Evolutionary conservation across 2,113 vertebrate species (phyloP), one percentile per base, ranked within the genome.

Genomic region (Paratilapia polleni): DNA sequence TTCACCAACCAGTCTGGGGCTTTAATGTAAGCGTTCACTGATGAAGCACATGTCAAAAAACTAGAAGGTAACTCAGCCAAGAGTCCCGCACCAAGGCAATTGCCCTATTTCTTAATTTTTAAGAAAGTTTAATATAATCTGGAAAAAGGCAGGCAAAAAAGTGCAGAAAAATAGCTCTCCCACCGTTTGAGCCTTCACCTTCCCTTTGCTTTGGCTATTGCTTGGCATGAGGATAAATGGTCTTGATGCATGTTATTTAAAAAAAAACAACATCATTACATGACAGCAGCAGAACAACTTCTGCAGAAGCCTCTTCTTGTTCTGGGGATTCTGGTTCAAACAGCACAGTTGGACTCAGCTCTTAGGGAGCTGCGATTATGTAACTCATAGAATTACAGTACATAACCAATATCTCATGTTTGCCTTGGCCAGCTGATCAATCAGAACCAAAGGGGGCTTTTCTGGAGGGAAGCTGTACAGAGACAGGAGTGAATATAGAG

Each of bases 1-100:
- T 12, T 43, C 3, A 12, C 41, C 41, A 43, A 15, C 43, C 43
- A 47, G 6, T 34, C 34, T 34, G 4, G 6, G 3, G 6, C 34
- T 3, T 6, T 6, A 34, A 34, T 34, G 34, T 34, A 34, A 6
- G 47, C 15, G 17, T 49, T 49, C 41, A 19, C 64, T 0, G 0
- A 47, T 68, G 38, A 20, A 22, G 36, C 12, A 0, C 20, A 14
- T 41, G n/a, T 64, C 34, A 20, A 41, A 43, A 66, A 43, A 47
- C 63, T 47, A 47, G 63, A 68, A 0, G 41, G 38, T 17, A n/a
- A 68, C 22, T 47, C 5, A 26, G 64, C 22, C 22, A 11, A 19
- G 41, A 68, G 3, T 41, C 17, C n/a, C 22, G 8, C 38, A 68
- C 14, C 63, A 66, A 66, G 38, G 38, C 8, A 47, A 28, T 26